These are phyloP conservation scores for Zeuzera pyrina DNA, from an alignment of 2,888 invertebrate genomes.

Conservation along the genomic window DNA sequence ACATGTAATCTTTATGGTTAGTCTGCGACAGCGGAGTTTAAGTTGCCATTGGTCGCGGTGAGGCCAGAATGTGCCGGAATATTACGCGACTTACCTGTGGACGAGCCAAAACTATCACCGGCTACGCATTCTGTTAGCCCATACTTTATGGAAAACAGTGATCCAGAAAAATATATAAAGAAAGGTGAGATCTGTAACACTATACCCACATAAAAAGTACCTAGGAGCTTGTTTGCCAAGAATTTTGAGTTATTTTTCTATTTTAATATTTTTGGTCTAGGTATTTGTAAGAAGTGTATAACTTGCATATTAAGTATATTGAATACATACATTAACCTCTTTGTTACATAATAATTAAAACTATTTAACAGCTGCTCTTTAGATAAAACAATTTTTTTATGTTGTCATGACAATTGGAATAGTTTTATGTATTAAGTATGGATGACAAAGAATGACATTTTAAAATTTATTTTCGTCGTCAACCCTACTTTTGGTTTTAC, in stretches of 20 bases:
- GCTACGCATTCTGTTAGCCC: conserved; percentile 75
- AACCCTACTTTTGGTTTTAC: conserved; percentile 1
- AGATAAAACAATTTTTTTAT: too few relatives aligned
- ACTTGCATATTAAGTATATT: too few relatives aligned
- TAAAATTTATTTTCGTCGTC: too few relatives aligned
- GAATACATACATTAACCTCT: too few relatives aligned
- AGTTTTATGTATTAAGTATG: too few relatives aligned
- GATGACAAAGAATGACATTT: too few relatives aligned
- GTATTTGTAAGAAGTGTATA: too few relatives aligned
- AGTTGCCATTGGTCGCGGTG: conserved; percentile 78
- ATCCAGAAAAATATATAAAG: conserved; percentile 76
- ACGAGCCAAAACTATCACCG: conserved; percentile 74
- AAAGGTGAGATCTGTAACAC: conserved; percentile 77
- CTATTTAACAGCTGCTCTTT: too few relatives aligned
- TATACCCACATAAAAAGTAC: too few relatives aligned
- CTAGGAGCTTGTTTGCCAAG: too few relatives aligned
- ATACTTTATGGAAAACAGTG: conserved; percentile 76
- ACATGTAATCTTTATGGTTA: conserved; percentile 40
- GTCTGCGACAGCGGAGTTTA: conserved; percentile 79
- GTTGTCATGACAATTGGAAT: too few relatives aligned
- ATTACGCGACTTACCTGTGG: conserved; percentile 72
- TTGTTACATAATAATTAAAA: too few relatives aligned
- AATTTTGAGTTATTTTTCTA: conserved; percentile 2
- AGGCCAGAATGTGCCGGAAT: conserved; percentile 79
- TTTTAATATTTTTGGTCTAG: conserved; percentile 8